Base-by-base conservation (phyloP, 2,113 vertebrate species). In the Sander lucioperca region DNA sequence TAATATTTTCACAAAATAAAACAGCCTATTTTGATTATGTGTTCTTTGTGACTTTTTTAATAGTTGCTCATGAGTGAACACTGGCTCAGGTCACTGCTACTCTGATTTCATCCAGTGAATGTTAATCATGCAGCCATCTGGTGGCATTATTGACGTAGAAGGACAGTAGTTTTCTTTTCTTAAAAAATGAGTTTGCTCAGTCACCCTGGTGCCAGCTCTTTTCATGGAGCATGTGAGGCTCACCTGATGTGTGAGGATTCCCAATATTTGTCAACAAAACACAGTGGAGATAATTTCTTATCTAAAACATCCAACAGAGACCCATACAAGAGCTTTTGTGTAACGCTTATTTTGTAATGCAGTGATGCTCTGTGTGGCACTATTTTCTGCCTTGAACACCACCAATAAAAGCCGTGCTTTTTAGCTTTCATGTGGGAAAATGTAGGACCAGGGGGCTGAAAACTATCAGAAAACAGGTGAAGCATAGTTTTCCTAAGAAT, bases 81-180 rank as follows among this genome's bases (percentile, higher is more conserved):
- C 47, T 59, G 12, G 30, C 59, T 67, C 39, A 39, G 65, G 66
- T 70, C 71, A 62, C 43, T 39, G 36, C 39, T 79, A 33, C 82
- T 39, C 30, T 63, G 36, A 73, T 89, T 59, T 87, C 71, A 82
- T 86, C 74, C 74, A 77, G 57, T 83, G 64, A 84, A 27, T 80
- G 88, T 82, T 92, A 91, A 92, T 93, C 86, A 63, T 45, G 74
- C 68, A 62, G 76, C 92, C 92, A 92, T 91, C 92, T 94, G 93
- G 62, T 68, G 86, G 87, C 66, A 74, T 91, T 89, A 85, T 80
- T 94, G 92, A 94, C 89, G 91, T 90, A 90, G 79, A 70, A 85
- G 78, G 75, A 77, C 84, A 74, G 92, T 88, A 90, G 88, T 91
- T 90, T 79, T 90, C 11, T 65, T 78, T 65, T 76, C 82, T 64